Percentiles rank a stretch among this genome's conserved stretches.
Evolutionary conservation across 2,113 vertebrate species (phyloP).

Genomic region (Indicator indicator): DNA sequence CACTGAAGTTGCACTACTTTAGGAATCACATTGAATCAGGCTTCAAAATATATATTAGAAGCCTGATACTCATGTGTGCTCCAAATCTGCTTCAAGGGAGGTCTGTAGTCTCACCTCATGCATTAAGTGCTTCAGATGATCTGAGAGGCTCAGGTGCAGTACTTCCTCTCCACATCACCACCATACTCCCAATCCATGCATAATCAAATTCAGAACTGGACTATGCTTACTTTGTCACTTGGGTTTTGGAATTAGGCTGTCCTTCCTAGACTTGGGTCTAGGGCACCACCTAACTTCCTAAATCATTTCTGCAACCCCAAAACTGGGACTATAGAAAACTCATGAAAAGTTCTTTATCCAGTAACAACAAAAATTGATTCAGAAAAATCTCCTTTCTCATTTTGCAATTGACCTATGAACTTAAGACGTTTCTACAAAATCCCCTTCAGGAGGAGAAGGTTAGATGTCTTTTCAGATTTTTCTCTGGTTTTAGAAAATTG

Average conservation of each 20-base stretch:
- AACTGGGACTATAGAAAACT: background rate
- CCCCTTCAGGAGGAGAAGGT: background rate
- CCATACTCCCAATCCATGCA: background rate
- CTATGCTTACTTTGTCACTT: background rate
- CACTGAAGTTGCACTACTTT: background rate
- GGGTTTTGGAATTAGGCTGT: background rate
- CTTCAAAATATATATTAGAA: background rate
- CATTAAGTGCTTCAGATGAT: background rate
- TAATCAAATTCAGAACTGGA: background rate
- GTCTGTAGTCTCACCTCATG: background rate
- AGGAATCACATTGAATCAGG: background rate
- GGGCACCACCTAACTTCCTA: background rate
- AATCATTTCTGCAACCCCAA: background rate
- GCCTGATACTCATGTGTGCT: rapidly evolving
- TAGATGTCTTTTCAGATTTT: background rate
- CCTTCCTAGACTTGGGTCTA: background rate
- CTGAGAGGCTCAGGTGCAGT: background rate
- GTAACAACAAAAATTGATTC: background rate
- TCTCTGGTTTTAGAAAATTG: background rate
- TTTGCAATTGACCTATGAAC: background rate
- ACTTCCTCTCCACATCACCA: background rate
- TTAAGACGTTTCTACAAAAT: background rate
- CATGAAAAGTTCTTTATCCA: background rate
- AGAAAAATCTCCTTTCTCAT: background rate
- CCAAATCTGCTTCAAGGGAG: background rate